Base-by-base conservation (phyloP, 2,113 vertebrate genomes). In the Megatriorchis doriae region DNA sequence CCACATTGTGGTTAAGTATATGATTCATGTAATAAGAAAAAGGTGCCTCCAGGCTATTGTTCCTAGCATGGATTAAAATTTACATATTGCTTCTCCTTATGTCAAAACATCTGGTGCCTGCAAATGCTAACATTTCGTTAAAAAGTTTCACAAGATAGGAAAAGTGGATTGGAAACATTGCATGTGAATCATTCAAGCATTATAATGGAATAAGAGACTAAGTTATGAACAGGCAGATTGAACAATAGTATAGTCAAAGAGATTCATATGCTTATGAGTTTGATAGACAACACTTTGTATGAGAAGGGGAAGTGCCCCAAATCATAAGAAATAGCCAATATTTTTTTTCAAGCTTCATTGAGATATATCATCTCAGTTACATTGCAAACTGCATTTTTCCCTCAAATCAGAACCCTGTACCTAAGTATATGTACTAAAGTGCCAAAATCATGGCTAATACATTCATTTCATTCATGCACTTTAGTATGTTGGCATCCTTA, bases 81-180 rank as follows among this genome's bases (percentile, higher is more conserved):
- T 98, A 97, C 98, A 98, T 98, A 98, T 97, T 98, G 96, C 97
- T 98, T 98, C 98, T 97, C 97, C 97, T 98, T 98, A 97, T 98
- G 98, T 98, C 98, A 98, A 98, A 98, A 98, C 98, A 98, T 98
- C 98, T 98, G 98, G 97, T 98, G 97, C 93, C 97, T 98, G 96
- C 90, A 97, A 98, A 98, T 98, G 97, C 94, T 97, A 98, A 98
- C 96, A 88, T 98, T 98, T 98, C 6, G 42, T 97, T 98, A 88
- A 98, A 98, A 98, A 97, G 97, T 98, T 98, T 98, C 97, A 96
- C 88, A 92, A 96, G 94, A 95, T 81, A 83, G 94, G 91, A 97
- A 98, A 97, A 98, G 93, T 98, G 70, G 93, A 95, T 97, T 96
- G 96, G 96, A 98, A 98, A 97, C 80, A 98, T 45, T 96, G 96